Conservation (phyloP, 2,888 invertebrate species). For the Diadromus collaris region DNA sequence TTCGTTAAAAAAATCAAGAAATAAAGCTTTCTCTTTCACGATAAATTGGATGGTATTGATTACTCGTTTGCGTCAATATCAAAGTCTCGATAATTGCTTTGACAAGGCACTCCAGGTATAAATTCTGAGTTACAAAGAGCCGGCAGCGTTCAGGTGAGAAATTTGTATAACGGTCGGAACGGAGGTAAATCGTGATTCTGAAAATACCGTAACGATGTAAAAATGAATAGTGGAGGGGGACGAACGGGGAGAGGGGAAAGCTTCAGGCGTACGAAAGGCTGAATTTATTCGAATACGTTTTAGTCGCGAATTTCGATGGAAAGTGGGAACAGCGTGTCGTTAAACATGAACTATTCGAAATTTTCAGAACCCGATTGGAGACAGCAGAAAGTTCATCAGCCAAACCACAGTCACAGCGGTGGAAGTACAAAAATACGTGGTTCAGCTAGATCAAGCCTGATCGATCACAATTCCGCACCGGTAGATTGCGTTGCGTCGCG, state of each 20-base stretch:
- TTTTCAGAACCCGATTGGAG: constrained; percentile 76
- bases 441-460: constrained; percentile 68
- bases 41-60: background rate
- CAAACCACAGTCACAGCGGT: constrained; percentile 70
- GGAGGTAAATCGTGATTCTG: background rate
- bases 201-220: background rate
- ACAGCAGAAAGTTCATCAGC: constrained; percentile 75
- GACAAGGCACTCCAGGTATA: background rate
- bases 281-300: constrained; percentile 13
- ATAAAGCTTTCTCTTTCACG: background rate
- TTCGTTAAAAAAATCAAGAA: background rate
- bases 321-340: background rate
- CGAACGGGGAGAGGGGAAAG: background rate
- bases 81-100: background rate
- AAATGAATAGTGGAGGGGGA: background rate
- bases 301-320: background rate
- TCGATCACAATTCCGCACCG: constrained; percentile 75
- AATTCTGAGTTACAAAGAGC: background rate
- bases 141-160: background rate
- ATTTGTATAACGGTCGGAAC: background rate
- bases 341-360: background rate
- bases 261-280: background rate
- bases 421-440: constrained; percentile 73
- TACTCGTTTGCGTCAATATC: background rate
- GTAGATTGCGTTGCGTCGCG: constrained; percentile 78